These are phyloP conservation scores for Aproaerema taeniolella DNA, from an alignment of 2,888 invertebrate genomes.

Conservation along the genomic window DNA sequence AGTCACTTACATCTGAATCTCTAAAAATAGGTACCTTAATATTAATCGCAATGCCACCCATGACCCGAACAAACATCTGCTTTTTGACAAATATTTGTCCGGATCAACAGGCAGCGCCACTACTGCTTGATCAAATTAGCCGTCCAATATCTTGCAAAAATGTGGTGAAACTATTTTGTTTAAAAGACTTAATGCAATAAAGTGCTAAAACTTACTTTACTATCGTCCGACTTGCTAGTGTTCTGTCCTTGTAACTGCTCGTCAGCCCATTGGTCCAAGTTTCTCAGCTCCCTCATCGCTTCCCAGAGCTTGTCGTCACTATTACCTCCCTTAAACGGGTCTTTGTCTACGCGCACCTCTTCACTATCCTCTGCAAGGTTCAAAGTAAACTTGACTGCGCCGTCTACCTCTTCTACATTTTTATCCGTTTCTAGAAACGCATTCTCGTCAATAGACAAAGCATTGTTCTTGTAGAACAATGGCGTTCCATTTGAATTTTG, in stretches of 20 bases:
- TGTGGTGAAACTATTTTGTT: too few species aligned
- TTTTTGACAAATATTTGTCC: too few species aligned
- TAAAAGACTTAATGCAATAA: too few species aligned
- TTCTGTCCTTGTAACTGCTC: slow-evolving; percentile 50
- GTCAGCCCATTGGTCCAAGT: slow-evolving; percentile 64
- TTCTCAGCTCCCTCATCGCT: slow-evolving; percentile 61
- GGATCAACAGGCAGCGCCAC: too few species aligned
- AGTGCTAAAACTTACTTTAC: slow-evolving; percentile 46
- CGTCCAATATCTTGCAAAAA: too few species aligned
- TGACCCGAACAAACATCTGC: too few species aligned
- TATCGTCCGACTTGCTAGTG: slow-evolving; percentile 54
- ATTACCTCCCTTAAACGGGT: slow-evolving; percentile 25
- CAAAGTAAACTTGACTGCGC: slow-evolving; percentile 14
- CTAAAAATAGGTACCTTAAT: too few species aligned
- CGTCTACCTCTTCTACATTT: slow-evolving; percentile 46
- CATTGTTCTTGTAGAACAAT: slow-evolving; percentile 54
- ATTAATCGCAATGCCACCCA: too few species aligned
- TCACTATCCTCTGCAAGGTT: too few species aligned
- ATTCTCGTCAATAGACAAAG: slow-evolving; percentile 48
- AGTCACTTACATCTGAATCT: too few species aligned
- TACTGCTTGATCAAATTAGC: too few species aligned
- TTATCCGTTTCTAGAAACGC: slow-evolving; percentile 40
- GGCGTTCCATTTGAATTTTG: slow-evolving; percentile 30
- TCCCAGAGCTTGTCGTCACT: slow-evolving; percentile 57
- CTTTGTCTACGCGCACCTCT: too few species aligned